Evolutionary conservation across 2,797 vertebrate species (phyloP).

Genomic region (Poeciliopsis turneri): DNA sequence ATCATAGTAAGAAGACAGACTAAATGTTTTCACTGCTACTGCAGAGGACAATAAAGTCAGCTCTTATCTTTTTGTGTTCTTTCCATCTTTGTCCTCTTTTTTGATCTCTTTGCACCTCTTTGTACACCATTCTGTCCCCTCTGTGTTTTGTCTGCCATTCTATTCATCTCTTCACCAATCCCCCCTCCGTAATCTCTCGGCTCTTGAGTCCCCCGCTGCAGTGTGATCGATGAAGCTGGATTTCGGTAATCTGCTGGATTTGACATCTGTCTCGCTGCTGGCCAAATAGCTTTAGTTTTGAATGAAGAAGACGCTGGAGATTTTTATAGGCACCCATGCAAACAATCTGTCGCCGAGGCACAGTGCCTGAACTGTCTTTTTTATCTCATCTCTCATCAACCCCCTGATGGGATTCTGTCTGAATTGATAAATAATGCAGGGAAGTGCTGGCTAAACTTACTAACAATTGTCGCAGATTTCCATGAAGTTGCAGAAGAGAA

Average conservation of each 20-base stretch:
- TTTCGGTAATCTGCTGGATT: slow-evolving; percentile 72
- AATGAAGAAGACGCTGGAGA: slow-evolving; percentile 53
- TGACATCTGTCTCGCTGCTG: slow-evolving; percentile 62
- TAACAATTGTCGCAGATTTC: slow-evolving; percentile 13
- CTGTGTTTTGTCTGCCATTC: slow-evolving; percentile 20
- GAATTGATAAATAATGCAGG: slow-evolving; percentile 64
- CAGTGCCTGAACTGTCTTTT: slow-evolving; percentile 50
- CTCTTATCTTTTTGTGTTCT: slow-evolving; percentile 23
- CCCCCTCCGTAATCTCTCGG: slow-evolving; percentile 10
- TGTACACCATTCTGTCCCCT: slow-evolving; percentile 14
- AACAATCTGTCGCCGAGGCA: slow-evolving; percentile 52
- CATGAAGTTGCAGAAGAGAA: slow-evolving; percentile 25
- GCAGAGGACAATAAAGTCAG: slow-evolving; percentile 22
- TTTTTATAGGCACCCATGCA: slow-evolving; percentile 43
- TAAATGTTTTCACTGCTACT: slow-evolving; percentile 22
- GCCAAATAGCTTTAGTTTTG: slow-evolving; percentile 59
- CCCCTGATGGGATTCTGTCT: slow-evolving; percentile 42
- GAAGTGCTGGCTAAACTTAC: slow-evolving; percentile 29
- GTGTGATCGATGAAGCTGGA: slow-evolving; percentile 71
- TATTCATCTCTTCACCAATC: slow-evolving; percentile 39
- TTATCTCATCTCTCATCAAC: slow-evolving; percentile 58
- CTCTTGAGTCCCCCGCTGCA: slow-evolving; percentile 26
- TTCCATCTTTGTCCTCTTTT: slow-evolving; percentile 11
- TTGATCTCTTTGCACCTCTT: slow-evolving; percentile 10
- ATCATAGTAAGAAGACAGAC: slow-evolving; percentile 16